Conservation (phyloP, 2,113 vertebrate genomes). For the Actenoides hombroni region DNA sequence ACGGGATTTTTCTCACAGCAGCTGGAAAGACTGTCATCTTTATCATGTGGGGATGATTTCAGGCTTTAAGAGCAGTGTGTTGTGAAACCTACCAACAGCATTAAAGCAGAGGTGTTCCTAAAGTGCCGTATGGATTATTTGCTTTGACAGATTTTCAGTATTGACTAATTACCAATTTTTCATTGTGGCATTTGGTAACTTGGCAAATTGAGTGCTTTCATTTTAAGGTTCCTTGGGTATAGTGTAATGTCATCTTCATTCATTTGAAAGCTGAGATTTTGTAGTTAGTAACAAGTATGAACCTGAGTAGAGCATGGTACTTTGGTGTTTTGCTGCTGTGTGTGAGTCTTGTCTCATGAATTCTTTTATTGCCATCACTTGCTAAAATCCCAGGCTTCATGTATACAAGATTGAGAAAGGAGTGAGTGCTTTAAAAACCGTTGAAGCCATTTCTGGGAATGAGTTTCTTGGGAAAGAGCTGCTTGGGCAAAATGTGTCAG, state of each 20-base stretch:
- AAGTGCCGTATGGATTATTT: not conserved
- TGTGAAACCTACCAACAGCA: not conserved
- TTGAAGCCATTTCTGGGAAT: not conserved
- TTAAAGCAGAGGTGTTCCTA: not conserved
- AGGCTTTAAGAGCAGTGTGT: not conserved
- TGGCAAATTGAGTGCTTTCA: not conserved
- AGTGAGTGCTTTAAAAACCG: not conserved
- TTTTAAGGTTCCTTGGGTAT: not conserved
- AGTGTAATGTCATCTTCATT: rapidly evolving
- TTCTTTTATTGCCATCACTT: not conserved
- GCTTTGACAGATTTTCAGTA: not conserved
- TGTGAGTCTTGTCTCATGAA: not conserved
- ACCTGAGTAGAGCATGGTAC: not conserved
- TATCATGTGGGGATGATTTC: constrained; percentile 20
- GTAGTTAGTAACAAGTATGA: not conserved
- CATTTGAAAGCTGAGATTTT: not conserved
- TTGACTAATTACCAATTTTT: rapidly evolving
- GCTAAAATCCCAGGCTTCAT: not conserved
- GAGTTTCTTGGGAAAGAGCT: not conserved
- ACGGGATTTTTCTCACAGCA: constrained; percentile 29
- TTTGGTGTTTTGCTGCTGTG: not conserved
- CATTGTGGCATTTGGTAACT: rapidly evolving
- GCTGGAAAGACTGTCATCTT: not conserved
- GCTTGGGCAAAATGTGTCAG: not conserved
- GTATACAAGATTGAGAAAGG: not conserved